Conservation (phyloP, 2,797 vertebrate species). For the Halcyon smyrnensis region DNA sequence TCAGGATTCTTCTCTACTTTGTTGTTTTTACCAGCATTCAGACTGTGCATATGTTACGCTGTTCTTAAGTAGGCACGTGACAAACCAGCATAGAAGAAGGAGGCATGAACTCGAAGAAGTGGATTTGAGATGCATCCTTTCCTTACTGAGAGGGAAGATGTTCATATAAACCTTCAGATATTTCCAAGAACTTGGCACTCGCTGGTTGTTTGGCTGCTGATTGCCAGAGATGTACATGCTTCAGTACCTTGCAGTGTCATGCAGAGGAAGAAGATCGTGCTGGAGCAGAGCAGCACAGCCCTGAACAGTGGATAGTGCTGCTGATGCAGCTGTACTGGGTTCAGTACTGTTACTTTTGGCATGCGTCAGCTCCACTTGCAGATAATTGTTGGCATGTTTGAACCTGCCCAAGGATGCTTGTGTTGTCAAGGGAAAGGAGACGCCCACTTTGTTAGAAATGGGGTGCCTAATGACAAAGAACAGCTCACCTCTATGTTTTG, state of each 20-base stretch:
- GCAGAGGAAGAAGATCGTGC: not conserved
- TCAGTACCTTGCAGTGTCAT: not conserved
- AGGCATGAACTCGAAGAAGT: not conserved
- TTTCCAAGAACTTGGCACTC: not conserved
- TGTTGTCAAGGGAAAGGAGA: not conserved
- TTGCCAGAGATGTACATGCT: not conserved
- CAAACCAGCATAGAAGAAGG: not conserved
- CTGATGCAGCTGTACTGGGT: not conserved
- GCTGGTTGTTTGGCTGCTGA: accelerated
- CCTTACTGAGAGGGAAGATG: not conserved
- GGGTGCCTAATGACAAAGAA: not conserved
- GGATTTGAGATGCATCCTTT: not conserved
- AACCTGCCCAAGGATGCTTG: not conserved
- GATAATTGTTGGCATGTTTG: not conserved
- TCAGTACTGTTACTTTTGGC: not conserved
- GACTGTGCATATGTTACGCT: not conserved
- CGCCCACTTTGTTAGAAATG: not conserved
- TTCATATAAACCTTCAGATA: not conserved
- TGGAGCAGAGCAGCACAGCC: not conserved
- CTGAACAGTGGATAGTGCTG: not conserved
- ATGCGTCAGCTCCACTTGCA: not conserved
- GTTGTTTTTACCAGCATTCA: not conserved
- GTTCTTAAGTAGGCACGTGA: not conserved
- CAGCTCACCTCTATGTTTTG: not conserved
- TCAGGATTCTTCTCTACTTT: not conserved